A percentile compares a stretch with the other conserved stretches of the same genome.
These are phyloP conservation scores for Cuculus canorus DNA, from an alignment of 2,797 vertebrate species.

Conservation along the genomic window DNA sequence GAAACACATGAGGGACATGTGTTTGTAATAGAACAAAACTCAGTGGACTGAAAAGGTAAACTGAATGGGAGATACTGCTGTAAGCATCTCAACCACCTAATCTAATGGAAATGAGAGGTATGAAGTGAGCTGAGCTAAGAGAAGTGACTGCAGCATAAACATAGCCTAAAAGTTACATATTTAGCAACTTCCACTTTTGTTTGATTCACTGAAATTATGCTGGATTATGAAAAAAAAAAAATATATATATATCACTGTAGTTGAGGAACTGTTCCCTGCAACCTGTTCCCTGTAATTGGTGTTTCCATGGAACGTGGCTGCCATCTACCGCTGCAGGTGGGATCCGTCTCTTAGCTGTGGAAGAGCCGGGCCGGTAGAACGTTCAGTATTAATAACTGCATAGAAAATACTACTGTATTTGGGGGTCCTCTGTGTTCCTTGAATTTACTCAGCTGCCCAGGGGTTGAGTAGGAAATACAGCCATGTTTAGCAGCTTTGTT, in stretches of 20 bases:
- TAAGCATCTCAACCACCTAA: neutral
- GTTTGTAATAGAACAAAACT: neutral
- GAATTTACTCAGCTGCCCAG: neutral
- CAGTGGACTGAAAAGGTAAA: neutral
- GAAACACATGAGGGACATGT: neutral
- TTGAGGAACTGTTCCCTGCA: neutral
- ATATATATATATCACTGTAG: neutral
- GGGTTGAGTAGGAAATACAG: neutral
- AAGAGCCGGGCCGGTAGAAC: neutral
- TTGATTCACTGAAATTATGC: neutral
- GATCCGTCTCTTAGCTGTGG: accelerated
- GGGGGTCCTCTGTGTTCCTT: neutral
- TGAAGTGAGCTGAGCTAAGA: neutral
- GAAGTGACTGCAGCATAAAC: neutral
- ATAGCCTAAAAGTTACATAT: neutral
- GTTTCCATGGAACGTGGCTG: neutral
- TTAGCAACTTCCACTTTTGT: neutral
- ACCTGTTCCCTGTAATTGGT: no score
- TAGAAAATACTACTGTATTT: neutral
- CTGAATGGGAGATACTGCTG: neutral
- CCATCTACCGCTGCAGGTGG: neutral
- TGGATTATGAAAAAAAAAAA: neutral
- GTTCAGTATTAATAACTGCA: neutral
- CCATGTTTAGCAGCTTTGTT: neutral
- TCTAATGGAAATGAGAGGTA: neutral